These are phyloP conservation scores for Ochlodes sylvanus DNA, from an alignment of 2,888 invertebrate genomes.

Conservation along the genomic window DNA sequence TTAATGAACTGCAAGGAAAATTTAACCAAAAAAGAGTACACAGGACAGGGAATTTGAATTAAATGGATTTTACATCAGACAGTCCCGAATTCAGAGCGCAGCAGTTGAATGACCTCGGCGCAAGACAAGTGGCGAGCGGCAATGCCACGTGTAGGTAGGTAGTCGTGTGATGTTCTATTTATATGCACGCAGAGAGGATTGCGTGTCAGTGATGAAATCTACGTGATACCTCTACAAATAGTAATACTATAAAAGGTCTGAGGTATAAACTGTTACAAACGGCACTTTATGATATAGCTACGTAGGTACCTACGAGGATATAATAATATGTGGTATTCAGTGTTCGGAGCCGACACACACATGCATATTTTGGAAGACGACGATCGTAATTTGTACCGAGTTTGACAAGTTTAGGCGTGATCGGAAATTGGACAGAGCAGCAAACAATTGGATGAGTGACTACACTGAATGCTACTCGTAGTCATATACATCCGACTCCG, in stretches of 20 bases:
- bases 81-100: constrained; percentile 26
- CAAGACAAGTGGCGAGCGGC: constrained; percentile 40
- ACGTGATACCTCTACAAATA: constrained; percentile 18
- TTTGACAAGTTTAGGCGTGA: too few relatives aligned
- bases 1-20: neutral
- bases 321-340: too few relatives aligned
- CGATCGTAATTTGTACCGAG: too few relatives aligned
- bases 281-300: too few relatives aligned
- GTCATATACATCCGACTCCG: too few relatives aligned
- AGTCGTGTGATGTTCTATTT: constrained; percentile 45
- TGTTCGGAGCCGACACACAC: too few relatives aligned
- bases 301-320: too few relatives aligned
- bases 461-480: too few relatives aligned
- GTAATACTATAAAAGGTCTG: neutral
- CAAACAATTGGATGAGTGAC: too few relatives aligned
- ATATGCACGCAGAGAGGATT: constrained; percentile 40
- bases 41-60: neutral
- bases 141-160: constrained; percentile 21
- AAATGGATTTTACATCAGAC: neutral
- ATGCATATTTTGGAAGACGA: too few relatives aligned
- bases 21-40: neutral
- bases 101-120: constrained; percentile 48
- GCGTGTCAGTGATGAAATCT: constrained; percentile 44
- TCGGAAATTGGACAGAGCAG: too few relatives aligned
- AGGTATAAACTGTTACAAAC: too few relatives aligned